Conservation (phyloP, 2,888 invertebrate genomes). For the Dasysyrphus tricinctus region DNA sequence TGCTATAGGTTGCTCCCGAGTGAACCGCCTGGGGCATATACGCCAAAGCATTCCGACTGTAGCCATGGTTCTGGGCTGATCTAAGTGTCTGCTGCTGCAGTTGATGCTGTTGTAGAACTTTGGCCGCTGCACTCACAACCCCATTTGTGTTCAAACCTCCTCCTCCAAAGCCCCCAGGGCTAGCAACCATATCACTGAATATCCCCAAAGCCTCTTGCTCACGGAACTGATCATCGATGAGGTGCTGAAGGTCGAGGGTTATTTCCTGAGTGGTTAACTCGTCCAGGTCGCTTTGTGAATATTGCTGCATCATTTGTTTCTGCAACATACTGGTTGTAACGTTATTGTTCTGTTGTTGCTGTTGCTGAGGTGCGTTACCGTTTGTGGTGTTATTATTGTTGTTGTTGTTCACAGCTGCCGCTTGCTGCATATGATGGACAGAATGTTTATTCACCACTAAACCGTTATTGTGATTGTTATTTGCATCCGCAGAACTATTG, state of each 20-base stretch:
- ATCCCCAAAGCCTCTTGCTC: conserved; percentile 90
- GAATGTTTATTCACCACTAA: conserved; percentile 83
- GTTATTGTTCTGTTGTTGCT: conserved; percentile 77
- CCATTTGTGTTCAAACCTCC: conserved; percentile 82
- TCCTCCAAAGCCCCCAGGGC: conserved; percentile 82
- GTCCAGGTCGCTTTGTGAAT: conserved; percentile 92
- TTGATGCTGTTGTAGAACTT: conserved; percentile 81
- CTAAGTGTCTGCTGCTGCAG: conserved; percentile 83
- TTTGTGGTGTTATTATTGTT: conserved; percentile 76
- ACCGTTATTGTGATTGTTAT: conserved; percentile 78
- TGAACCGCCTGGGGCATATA: conserved; percentile 97
- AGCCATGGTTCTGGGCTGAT: conserved; percentile 82
- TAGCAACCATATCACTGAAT: conserved; percentile 92
- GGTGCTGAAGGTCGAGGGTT: conserved; percentile 94
- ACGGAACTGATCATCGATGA: conserved; percentile 96
- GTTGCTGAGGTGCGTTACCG: conserved; percentile 75
- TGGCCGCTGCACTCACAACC: conserved; percentile 82
- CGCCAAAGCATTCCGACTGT: conserved; percentile 90
- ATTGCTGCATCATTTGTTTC: conserved; percentile 88
- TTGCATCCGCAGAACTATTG: conserved; percentile 78
- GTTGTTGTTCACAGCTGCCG: conserved; percentile 79
- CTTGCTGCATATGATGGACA: conserved; percentile 83
- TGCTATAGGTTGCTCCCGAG: conserved; percentile 84
- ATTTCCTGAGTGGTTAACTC: conserved; percentile 97
- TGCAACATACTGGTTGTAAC: conserved; percentile 84